These are phyloP conservation scores for Salvelinus alpinus DNA, from an alignment of 2,113 vertebrate genomes.

Conservation along the genomic window DNA sequence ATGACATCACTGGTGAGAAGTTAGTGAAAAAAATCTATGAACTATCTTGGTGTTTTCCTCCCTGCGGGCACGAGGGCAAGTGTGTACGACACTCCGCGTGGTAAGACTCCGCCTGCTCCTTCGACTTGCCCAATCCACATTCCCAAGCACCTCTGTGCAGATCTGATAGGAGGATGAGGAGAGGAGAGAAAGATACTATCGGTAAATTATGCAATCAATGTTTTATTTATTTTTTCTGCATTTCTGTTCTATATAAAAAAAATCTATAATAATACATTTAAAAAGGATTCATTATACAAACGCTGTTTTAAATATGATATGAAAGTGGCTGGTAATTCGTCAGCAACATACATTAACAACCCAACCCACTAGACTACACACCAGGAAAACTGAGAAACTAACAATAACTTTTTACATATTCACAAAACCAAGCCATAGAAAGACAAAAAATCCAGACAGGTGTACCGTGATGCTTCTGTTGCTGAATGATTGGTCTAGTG, in stretches of 20 bases:
- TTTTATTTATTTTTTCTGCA: neutral
- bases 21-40: conserved; percentile 56
- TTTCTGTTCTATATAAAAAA: too few relatives aligned
- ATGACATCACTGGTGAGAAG: too few relatives aligned
- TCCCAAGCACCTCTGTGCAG: conserved; percentile 88
- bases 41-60: conserved; percentile 93
- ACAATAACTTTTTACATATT: too few relatives aligned
- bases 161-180: conserved; percentile 68
- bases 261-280: neutral
- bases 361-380: too few relatives aligned
- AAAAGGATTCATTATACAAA: neutral
- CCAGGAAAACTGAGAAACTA: too few relatives aligned
- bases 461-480: conserved; percentile 80
- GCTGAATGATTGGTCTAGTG: conserved; percentile 86
- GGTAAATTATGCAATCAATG: neutral
- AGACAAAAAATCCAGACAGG: conserved; percentile 15
- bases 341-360: too few relatives aligned
- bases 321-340: neutral
- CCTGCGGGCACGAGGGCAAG: conserved; percentile 96
- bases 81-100: conserved; percentile 89
- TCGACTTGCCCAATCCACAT: conserved; percentile 85
- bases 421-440: too few relatives aligned
- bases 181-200: neutral
- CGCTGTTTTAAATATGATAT: neutral
- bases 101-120: conserved; percentile 86